Base-by-base conservation (phyloP, 1,140 invertebrate genomes). In the Drosophila lacteicornis region DNA sequence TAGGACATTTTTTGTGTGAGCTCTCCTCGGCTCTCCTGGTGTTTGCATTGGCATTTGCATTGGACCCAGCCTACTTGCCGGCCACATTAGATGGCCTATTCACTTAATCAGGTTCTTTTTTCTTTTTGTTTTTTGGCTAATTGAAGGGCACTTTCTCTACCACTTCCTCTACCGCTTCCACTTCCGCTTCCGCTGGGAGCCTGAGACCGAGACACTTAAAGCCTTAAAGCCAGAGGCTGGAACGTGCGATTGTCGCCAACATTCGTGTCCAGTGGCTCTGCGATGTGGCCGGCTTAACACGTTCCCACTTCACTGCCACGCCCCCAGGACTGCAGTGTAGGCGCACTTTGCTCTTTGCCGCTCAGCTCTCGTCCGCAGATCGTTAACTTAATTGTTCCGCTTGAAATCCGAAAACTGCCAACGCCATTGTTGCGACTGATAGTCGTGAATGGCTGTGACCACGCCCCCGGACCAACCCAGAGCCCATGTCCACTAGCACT, bases 341-440 rank as follows among this genome's bases (percentile, higher is more conserved):
- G 70, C 75, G 68, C 79, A 69, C 82, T 87, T 85, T 77, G 81
- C 77, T 84, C 83, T 77, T 79, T 77, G 81, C 69, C 81, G 79
- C 78, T 80, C 68, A 45, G 47, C 78, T 40, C 47, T 65, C 82
- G 79, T 86, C 82, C 79, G 82, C 84, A 88, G 80, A 90, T 88
- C 81, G 84, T 88, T 88, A 88, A 88, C 84, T 88, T 88, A 88
- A 88, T 88, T 88, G 84, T 88, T 88, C 77, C 84, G 84, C 84
- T 90, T 81, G 84, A 88, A 88, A 88, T 88, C 46, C 85, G 73
- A 90, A 90, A 88, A 81, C 84, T 80, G 85, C 75, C 75, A 87
- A 50, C 77, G 76, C 80, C 84, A 83, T 87, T 87, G 84, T 87
- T 88, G 84, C 80, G 76, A 87, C 80, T 88, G 84, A 83, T 88